Evolutionary conservation across 1,140 invertebrate genomes (phyloP).

Genomic region (Dreissena rostriformis): DNA sequence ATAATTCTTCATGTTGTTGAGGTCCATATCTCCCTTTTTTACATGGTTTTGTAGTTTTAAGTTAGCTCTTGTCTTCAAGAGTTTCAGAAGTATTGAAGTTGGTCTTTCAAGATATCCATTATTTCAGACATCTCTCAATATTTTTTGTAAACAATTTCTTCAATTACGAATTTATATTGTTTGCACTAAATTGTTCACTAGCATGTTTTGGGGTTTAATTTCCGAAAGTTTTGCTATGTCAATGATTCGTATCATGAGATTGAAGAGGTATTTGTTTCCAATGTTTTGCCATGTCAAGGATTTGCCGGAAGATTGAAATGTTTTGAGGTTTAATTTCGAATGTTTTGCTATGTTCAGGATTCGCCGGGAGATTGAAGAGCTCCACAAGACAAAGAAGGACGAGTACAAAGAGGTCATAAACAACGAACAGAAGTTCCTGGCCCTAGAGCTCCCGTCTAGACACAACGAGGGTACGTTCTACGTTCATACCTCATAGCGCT

Average conservation of each 20-base stretch:
- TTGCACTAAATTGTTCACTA: no score
- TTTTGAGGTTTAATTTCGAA: no score
- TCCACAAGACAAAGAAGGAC: conserved; percentile 64
- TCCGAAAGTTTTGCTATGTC: not conserved
- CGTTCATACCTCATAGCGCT: conserved; percentile 61
- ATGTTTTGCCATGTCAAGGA: conserved; percentile 57
- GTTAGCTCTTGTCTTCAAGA: no score
- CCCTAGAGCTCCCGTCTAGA: conserved; percentile 74
- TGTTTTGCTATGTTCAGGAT: conserved; percentile 63
- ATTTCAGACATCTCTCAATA: no score
- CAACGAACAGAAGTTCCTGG: conserved; percentile 78
- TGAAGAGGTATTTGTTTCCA: conserved; percentile 6
- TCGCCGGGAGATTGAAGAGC: conserved; percentile 70
- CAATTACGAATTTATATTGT: no score
- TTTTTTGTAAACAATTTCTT: no score
- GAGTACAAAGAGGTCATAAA: conserved; percentile 69
- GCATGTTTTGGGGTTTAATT: no score
- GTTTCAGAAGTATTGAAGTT: no score
- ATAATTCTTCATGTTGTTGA: no score
- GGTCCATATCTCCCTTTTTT: no score
- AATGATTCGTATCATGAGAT: conserved; percentile 76
- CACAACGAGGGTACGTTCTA: conserved; percentile 76
- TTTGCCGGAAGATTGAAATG: conserved; percentile 73
- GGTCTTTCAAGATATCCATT: no score
- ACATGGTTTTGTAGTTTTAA: no score